Conservation (phyloP, 2,113 vertebrate species). For the Mesitornis unicolor region DNA sequence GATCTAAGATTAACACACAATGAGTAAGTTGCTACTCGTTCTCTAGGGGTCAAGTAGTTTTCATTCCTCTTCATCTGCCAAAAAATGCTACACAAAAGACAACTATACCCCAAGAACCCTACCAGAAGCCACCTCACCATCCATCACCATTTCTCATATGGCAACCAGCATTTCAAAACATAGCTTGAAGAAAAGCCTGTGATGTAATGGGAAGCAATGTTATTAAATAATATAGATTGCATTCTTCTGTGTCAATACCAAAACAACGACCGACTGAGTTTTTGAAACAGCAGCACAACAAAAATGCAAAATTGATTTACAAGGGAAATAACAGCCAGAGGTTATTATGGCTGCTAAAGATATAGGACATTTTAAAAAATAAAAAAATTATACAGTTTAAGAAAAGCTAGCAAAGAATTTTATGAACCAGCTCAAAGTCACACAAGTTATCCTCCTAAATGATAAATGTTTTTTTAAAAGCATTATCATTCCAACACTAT, state of each 20-base stretch:
- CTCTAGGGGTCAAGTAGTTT: background rate
- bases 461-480: background rate
- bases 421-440: background rate
- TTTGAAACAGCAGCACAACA: background rate
- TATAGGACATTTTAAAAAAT: background rate
- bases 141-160: background rate
- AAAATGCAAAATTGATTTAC: constrained; percentile 33
- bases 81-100: background rate
- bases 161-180: background rate
- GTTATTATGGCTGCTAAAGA: background rate
- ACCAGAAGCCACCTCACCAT: background rate
- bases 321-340: background rate
- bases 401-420: background rate
- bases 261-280: background rate
- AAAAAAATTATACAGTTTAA: background rate
- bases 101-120: background rate
- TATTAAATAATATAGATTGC: constrained; percentile 10
- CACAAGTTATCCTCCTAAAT: background rate
- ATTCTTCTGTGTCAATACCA: constrained; percentile 21
- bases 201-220: background rate
- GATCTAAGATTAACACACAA: background rate
- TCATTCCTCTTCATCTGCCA: background rate
- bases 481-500: background rate
- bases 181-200: background rate
- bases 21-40: background rate